Base-by-base conservation (phyloP, 2,888 invertebrate species). In the Archaeoteleia sp. region DNA sequence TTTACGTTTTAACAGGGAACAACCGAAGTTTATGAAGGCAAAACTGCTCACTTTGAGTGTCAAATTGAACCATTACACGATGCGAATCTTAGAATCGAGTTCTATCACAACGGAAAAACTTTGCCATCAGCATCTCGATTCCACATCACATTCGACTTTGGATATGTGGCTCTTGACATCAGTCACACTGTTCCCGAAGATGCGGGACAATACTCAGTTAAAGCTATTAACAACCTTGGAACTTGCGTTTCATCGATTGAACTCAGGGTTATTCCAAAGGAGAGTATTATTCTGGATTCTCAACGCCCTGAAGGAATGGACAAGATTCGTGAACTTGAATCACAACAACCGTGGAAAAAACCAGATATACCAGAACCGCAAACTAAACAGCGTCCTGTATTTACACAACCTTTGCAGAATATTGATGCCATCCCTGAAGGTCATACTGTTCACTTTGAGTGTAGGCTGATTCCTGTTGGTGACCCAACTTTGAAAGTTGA, bases 131-230 rank as follows among this genome's bases (percentile, higher is more conserved):
- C 95, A 54, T 91, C 95, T 67, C 90, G 96, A 79, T 96, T 95
- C 91, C 96, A 96, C 86, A 95, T 95, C 80, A 95, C 95, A 75
- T 96, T 97, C 85, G 98, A 98, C 87, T 98, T 98, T 88, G 98
- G 98, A 78, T 98, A 97, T 78, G 95, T 98, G 74, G 95, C 97
- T 48, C 88, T 99, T 78, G 97, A 98, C 87, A 96, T 99, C 80
- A 91, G 93, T 73, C 96, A 97, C 83, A 93, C 94, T 69, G 95
- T 97, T 55, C 92, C 97, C 7, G 97, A 97, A 87, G 98, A 99
- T 86, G 95, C 95, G 66, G 98, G 98, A 57, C 94, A 95, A 86
- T 98, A 98, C 86, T 93, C 95, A 0, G 95, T 96, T 6, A 93
- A 93, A 78, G 97, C 97, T 6, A 92, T 94, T 20, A 98, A 98